Evolutionary conservation across 2,797 vertebrate genomes (phyloP).

Genomic region (Thaleichthys pacificus): DNA sequence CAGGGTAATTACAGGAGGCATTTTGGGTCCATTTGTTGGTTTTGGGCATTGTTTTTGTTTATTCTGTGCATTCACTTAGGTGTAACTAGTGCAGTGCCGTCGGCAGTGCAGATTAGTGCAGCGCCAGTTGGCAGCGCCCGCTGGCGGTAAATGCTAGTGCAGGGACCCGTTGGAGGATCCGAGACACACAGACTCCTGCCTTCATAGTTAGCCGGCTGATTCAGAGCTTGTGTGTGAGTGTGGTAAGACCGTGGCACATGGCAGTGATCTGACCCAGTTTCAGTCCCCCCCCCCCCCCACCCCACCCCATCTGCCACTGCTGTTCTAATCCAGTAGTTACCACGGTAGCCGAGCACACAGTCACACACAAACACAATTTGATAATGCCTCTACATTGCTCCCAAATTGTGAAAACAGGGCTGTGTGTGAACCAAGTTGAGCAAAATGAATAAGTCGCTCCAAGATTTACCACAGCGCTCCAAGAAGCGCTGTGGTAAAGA

Average conservation of each 20-base stretch:
- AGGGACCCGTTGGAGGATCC: no score
- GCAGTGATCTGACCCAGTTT: constrained; percentile 48
- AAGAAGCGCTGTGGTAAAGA: neutral
- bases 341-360: constrained; percentile 20
- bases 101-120: no score
- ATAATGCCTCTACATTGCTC: neutral
- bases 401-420: neutral
- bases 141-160: no score
- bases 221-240: neutral
- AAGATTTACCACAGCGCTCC: no score
- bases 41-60: constrained; percentile 7
- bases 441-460: no score
- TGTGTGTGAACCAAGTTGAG: neutral
- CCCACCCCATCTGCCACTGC: constrained; percentile 67
- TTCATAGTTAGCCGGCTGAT: neutral
- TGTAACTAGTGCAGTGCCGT: constrained; percentile 2
- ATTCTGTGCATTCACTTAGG: constrained; percentile 32
- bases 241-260: constrained; percentile 16
- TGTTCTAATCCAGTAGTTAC: constrained; percentile 68
- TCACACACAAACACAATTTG: neutral
- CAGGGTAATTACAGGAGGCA: constrained; percentile 24
- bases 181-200: no score
- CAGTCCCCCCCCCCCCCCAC: constrained; percentile 14
- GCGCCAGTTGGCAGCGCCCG: no score
- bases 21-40: constrained; percentile 43